Percentiles rank a stretch among this genome's conserved stretches.
phyloP scores from a whole-genome alignment of 2,888 invertebrate species.

The Polylopha cassiicola region DNA sequence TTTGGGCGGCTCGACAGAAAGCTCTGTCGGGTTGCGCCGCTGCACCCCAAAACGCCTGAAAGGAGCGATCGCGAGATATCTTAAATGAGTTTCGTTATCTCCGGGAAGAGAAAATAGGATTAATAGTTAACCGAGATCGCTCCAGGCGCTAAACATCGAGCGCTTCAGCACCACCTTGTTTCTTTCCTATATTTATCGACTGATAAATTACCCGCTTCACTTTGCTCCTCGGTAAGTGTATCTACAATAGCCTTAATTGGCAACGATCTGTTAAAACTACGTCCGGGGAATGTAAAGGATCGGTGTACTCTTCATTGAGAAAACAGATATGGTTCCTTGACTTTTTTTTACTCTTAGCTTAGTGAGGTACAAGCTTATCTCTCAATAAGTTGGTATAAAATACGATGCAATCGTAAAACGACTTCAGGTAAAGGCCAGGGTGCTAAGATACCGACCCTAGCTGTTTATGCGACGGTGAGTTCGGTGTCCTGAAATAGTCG shows the following conservation, averaged over 20 bases:
- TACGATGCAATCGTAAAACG: too few relatives aligned
- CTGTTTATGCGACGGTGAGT: conserved; percentile 9
- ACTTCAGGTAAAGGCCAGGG: conserved; percentile 13
- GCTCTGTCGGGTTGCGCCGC: conserved; percentile 38
- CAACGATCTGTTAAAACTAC: conserved; percentile 2
- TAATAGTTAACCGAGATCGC: conserved; percentile 70
- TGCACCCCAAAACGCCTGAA: conserved; percentile 71
- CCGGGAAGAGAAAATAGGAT: conserved; percentile 69
- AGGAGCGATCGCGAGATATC: conserved; percentile 68
- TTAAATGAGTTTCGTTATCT: conserved; percentile 77
- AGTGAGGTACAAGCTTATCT: too few relatives aligned
- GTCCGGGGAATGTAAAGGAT: neutral
- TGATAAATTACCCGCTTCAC: conserved; percentile 29
- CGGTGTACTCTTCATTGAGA: neutral
- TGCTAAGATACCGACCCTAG: conserved; percentile 11
- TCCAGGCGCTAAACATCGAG: conserved; percentile 52
- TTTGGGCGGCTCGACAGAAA: conserved; percentile 32
- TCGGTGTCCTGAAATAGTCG: conserved; percentile 18
- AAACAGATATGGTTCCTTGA: too few relatives aligned
- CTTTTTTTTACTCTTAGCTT: too few relatives aligned
- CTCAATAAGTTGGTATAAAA: too few relatives aligned
- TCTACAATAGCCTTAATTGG: conserved; percentile 16
- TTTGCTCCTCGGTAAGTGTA: conserved; percentile 22
- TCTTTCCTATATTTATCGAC: conserved; percentile 26
- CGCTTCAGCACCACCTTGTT: conserved; percentile 33